Evolutionary conservation across 2,888 invertebrate genomes (phyloP).

Genomic region (Acleris emargana): DNA sequence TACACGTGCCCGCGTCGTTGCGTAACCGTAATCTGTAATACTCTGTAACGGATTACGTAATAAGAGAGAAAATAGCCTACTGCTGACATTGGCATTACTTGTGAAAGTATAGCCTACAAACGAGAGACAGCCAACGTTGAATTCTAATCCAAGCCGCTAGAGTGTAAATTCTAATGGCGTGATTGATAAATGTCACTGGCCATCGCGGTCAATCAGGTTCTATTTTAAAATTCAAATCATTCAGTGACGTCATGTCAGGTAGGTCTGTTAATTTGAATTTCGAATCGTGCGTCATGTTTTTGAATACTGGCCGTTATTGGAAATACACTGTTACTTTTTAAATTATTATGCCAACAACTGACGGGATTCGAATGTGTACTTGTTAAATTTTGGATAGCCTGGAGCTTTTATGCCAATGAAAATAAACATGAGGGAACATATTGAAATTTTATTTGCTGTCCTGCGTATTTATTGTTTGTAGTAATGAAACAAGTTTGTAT

Average conservation of each 20-base stretch:
- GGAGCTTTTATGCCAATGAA: conserved; percentile 4
- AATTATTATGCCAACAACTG: background rate
- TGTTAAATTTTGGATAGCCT: conserved; percentile 4
- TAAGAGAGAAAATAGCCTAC: conserved; percentile 63
- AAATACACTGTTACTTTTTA: background rate
- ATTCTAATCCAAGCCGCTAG: conserved; percentile 32
- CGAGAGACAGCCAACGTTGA: conserved; percentile 35
- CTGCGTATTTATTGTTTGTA: background rate
- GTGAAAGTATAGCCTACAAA: conserved; percentile 67
- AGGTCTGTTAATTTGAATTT: conserved; percentile 4
- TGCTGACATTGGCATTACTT: conserved; percentile 77
- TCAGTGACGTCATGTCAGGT: conserved; percentile 44
- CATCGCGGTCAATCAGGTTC: conserved; percentile 53
- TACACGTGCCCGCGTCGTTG: conserved; percentile 47
- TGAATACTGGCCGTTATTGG: background rate
- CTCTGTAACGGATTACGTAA: conserved; percentile 62
- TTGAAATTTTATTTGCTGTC: background rate
- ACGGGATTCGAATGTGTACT: conserved; percentile 3
- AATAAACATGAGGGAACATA: conserved; percentile 1
- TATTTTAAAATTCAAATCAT: conserved; percentile 47
- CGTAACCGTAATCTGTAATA: conserved; percentile 50
- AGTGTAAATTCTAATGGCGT: conserved; percentile 35
- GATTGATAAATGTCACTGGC: conserved; percentile 41
- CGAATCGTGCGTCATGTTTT: conserved; percentile 10
- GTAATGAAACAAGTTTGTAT: too few relatives aligned